Percentiles rank a stretch among this genome's conserved stretches.
Conservation (phyloP, 2,888 invertebrate species). For the Tinea semifulvella region DNA sequence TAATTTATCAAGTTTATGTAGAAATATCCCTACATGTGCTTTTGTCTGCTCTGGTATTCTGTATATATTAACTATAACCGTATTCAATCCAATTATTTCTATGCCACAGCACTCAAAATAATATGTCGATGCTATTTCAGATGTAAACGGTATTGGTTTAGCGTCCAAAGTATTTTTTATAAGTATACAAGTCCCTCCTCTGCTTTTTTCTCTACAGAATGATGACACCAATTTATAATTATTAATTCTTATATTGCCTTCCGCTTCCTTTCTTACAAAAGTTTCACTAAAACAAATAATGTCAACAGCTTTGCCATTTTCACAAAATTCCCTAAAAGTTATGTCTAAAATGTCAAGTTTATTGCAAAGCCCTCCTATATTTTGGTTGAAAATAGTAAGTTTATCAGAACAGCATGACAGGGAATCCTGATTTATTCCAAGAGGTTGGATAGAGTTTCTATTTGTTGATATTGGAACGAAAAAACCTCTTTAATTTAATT, state of each 20-base stretch:
- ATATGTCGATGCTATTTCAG: not conserved
- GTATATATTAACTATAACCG: not conserved
- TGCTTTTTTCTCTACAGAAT: too few relatives aligned
- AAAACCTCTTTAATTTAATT: not conserved
- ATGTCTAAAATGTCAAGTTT: not conserved
- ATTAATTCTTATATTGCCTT: too few relatives aligned
- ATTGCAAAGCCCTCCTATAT: not conserved
- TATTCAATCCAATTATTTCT: not conserved
- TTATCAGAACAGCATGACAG: too few relatives aligned
- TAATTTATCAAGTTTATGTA: not conserved
- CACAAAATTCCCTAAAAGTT: not conserved
- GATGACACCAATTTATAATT: too few relatives aligned
- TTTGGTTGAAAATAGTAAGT: not conserved
- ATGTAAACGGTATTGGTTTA: not conserved
- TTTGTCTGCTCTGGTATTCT: not conserved
- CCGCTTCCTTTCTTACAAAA: too few relatives aligned
- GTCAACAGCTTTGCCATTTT: not conserved
- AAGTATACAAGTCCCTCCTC: not conserved
- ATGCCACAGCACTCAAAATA: not conserved
- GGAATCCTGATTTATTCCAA: too few relatives aligned
- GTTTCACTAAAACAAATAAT: not conserved
- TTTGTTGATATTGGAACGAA: not conserved
- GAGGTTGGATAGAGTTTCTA: too few relatives aligned
- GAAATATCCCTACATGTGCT: not conserved
- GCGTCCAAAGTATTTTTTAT: not conserved